These are phyloP conservation scores for Sesia apiformis DNA, from an alignment of 2,888 invertebrate genomes.

Conservation along the genomic window DNA sequence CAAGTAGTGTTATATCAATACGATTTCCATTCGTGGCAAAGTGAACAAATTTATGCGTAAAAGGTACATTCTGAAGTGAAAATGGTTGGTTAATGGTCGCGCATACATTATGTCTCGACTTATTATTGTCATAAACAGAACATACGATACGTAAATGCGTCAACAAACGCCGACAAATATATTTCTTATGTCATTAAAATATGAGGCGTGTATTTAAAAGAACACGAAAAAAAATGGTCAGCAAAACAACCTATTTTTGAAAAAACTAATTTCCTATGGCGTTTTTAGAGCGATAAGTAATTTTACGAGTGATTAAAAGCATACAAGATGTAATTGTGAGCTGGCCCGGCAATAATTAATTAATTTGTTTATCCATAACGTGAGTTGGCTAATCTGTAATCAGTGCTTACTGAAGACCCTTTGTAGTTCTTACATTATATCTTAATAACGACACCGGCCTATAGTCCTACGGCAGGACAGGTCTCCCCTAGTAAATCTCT, in stretches of 20 bases:
- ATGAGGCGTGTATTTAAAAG: too few relatives aligned
- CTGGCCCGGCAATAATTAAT: too few relatives aligned
- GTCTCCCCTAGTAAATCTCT: too few relatives aligned
- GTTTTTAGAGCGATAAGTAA: slow-evolving; percentile 11
- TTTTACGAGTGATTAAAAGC: background rate
- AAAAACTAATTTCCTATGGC: slow-evolving; percentile 17
- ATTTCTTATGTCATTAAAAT: too few relatives aligned
- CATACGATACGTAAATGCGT: slow-evolving; percentile 7
- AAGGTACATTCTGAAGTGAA: background rate
- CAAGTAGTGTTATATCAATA: background rate
- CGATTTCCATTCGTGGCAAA: background rate
- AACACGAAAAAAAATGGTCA: too few relatives aligned
- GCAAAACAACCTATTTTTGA: too few relatives aligned
- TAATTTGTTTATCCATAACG: too few relatives aligned
- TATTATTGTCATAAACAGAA: background rate
- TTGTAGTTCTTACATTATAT: too few relatives aligned
- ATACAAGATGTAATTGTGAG: background rate
- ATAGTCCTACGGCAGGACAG: too few relatives aligned
- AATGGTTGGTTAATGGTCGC: background rate
- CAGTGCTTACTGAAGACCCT: too few relatives aligned
- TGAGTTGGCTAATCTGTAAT: too few relatives aligned
- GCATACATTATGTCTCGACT: background rate
- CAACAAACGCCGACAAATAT: slow-evolving; percentile 1
- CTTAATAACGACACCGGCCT: too few relatives aligned
- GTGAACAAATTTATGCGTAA: background rate